These are phyloP conservation scores for Microtus oregoni DNA, from an alignment of 2,113 vertebrate species.

Conservation along the genomic window DNA sequence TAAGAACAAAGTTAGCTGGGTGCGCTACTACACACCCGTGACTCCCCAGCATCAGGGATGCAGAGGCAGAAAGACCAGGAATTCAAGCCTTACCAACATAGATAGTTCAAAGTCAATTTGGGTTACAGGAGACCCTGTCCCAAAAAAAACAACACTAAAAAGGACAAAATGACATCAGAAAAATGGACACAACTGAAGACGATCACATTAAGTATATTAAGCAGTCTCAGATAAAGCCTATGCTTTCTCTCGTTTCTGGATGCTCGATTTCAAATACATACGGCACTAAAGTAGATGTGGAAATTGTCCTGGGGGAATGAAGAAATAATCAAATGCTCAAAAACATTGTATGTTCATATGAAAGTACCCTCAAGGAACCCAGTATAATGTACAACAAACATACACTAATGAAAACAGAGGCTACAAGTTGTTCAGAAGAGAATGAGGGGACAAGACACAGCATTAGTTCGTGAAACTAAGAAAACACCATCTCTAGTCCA, in stretches of 20 bases:
- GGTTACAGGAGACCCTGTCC: background rate
- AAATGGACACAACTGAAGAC: background rate
- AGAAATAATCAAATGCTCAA: background rate
- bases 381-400: background rate
- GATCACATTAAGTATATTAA: background rate
- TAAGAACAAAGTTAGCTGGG: background rate
- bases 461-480: background rate
- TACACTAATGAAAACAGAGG: background rate
- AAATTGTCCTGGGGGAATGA: background rate
- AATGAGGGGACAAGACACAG: background rate
- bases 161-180: background rate
- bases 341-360: background rate
- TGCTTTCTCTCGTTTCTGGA: background rate
- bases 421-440: background rate
- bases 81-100: background rate
- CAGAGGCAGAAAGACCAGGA: background rate
- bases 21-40: background rate
- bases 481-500: background rate
- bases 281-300: background rate
- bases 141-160: background rate
- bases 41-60: background rate
- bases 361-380: background rate
- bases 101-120: background rate
- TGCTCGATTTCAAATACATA: background rate
- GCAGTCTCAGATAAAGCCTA: background rate